Base-by-base conservation (phyloP, 2,888 invertebrate species). In the Lepidonotus clava region DNA sequence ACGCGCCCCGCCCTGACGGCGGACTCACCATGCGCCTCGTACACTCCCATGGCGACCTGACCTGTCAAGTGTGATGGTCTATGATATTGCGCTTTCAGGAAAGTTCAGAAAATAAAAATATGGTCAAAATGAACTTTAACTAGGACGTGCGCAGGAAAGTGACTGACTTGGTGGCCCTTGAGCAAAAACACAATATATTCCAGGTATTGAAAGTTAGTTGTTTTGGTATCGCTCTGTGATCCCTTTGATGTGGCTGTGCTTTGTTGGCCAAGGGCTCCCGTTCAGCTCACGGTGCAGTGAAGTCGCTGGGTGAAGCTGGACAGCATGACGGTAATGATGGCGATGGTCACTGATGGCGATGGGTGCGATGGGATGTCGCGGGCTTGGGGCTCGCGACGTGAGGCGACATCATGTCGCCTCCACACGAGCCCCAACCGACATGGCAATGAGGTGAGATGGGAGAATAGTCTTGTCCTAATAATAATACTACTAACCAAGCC, bases 11-110 rank as follows among this genome's bases (percentile, higher is more conserved):
- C 61, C 28, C 61, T n/a, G 11, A 61, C 28, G 28, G 24, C n/a
- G 24, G 61, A 32, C 61, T 61, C 28, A 61, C 61, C 61, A 61
- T 61, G 61, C 61, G 61, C 61, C 28, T 61, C 61, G 24, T 71
- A 21, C 34, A 34, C 71, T 71, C 71, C 71, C 71, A 71, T 71
- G 71, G 71, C 71, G n/a, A 71, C 71, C 71, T 38, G 71, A 71
- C 71, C 71, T 71, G 14, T 71, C 71, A 71, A 71, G 71, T 71
- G 71, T 71, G 71, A 71, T 71, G 71, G 71, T 38, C 71, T 71
- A 36, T 71, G n/a, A 36, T 71, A 71, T 71, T 71, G 71, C 71
- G 36, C 6, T 71, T 71, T 36, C 32, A 66, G 38, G 34, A 34
- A 71, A 71, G 71, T 71, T 21, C 21, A n/a, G n/a, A n/a, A n/a